Conservation (phyloP, 1,140 invertebrate species). For the Oreohelix idahoensis region DNA sequence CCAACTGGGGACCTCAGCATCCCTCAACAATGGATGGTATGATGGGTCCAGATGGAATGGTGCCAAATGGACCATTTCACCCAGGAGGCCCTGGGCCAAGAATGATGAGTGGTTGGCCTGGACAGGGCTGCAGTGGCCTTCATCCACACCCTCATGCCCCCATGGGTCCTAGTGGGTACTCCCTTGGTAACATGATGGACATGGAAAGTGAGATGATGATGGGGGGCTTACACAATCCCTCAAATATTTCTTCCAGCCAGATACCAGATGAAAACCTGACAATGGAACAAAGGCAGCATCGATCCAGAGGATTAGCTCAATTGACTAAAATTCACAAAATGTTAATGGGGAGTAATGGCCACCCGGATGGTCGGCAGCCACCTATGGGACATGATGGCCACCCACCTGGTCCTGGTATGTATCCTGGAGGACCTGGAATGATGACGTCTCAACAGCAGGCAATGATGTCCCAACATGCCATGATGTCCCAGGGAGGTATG, state of each 20-base stretch:
- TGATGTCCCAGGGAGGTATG: slow-evolving; percentile 56
- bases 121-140: slow-evolving; percentile 33
- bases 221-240: slow-evolving; percentile 48
- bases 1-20: slow-evolving; percentile 18
- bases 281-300: slow-evolving; percentile 88
- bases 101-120: slow-evolving; percentile 26
- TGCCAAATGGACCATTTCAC: slow-evolving; percentile 44
- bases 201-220: slow-evolving; percentile 53
- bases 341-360: slow-evolving; percentile 28
- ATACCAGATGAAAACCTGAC: slow-evolving; percentile 95
- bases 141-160: slow-evolving; percentile 43
- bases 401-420: slow-evolving; percentile 55
- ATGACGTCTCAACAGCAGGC: slow-evolving; percentile 62
- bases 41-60: slow-evolving; percentile 46
- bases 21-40: slow-evolving; percentile 33
- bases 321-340: slow-evolving; percentile 40
- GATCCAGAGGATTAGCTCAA: slow-evolving; percentile 30
- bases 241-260: slow-evolving; percentile 67
- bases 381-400: slow-evolving; percentile 42
- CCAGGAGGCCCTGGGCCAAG: slow-evolving; percentile 36
- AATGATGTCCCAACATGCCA: slow-evolving; percentile 58
- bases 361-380: not conserved
- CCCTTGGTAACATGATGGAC: slow-evolving; percentile 54
- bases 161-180: slow-evolving; percentile 54
- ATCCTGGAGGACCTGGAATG: slow-evolving; percentile 55